Conservation (phyloP, 2,888 invertebrate species). For the Hypercompe scribonia region DNA sequence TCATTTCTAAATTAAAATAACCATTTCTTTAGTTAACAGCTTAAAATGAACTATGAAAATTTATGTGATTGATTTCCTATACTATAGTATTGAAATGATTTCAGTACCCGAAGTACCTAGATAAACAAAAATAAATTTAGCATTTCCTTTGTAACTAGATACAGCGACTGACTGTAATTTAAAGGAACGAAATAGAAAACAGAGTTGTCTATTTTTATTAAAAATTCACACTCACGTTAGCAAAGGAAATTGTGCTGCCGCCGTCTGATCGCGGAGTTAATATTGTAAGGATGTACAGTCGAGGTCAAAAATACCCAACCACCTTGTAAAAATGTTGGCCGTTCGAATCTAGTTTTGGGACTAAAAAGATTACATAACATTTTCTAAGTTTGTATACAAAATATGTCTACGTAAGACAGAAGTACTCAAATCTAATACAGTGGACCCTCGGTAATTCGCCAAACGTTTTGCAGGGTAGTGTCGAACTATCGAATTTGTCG, state of each 20-base stretch:
- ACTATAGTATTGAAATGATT: not conserved
- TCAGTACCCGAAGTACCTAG: not conserved
- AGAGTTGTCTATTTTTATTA: slow-evolving; percentile 9
- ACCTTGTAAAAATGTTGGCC: not conserved
- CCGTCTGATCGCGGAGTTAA: slow-evolving; percentile 44
- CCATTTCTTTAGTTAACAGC: not conserved
- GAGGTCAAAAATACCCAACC: not conserved
- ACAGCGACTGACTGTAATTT: not conserved
- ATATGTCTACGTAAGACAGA: not conserved
- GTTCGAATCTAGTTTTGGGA: not conserved
- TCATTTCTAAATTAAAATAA: too few species aligned
- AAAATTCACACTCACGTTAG: slow-evolving; percentile 26
- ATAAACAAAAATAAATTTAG: not conserved
- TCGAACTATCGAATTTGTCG: too few species aligned
- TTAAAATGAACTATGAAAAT: too few species aligned
- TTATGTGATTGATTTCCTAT: too few species aligned
- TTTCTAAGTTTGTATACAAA: not conserved
- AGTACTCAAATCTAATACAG: not conserved
- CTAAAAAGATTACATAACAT: too few species aligned
- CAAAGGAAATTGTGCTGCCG: slow-evolving; percentile 12
- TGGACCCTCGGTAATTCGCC: too few species aligned
- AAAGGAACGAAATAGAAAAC: slow-evolving; percentile 7
- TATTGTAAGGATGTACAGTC: slow-evolving; percentile 32
- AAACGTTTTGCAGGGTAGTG: too few species aligned
- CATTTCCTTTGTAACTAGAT: not conserved